phyloP scores from a whole-genome alignment of 2,888 invertebrate species.

The Amaurobius ferox region DNA sequence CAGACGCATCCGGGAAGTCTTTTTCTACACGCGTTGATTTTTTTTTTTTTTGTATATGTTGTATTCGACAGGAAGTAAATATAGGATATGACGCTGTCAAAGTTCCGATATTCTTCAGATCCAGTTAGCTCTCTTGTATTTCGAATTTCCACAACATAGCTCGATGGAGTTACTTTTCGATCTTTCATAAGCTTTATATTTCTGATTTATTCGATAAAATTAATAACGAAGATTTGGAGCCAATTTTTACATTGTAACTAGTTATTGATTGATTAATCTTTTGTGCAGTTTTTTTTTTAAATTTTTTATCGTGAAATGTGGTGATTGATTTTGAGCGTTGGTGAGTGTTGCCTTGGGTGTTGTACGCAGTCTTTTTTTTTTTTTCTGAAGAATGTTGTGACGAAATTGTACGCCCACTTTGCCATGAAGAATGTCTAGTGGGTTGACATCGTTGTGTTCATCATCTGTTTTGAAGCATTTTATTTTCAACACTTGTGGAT shows the following conservation, averaged over 20 bases:
- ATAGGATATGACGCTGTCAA: background rate
- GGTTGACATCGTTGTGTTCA: background rate
- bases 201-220: too few relatives aligned
- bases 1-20: slow-evolving; percentile 53
- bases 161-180: too few relatives aligned
- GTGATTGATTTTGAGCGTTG: background rate
- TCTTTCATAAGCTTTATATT: too few relatives aligned
- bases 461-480: background rate
- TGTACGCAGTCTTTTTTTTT: slow-evolving; percentile 2
- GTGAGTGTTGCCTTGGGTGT: slow-evolving; percentile 1
- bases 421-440: background rate
- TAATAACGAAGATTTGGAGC: too few relatives aligned
- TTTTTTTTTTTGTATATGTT: background rate
- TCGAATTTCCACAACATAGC: too few relatives aligned
- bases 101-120: background rate
- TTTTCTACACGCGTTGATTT: slow-evolving; percentile 5
- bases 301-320: slow-evolving; percentile 27
- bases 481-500: background rate
- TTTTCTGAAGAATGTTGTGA: background rate
- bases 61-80: slow-evolving; percentile 27
- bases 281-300: too few relatives aligned
- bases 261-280: too few relatives aligned
- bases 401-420: background rate
- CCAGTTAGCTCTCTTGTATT: background rate
- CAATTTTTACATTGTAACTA: too few relatives aligned